Conservation (phyloP, 2,113 vertebrate species). For the Daphoenositta chrysoptera region DNA sequence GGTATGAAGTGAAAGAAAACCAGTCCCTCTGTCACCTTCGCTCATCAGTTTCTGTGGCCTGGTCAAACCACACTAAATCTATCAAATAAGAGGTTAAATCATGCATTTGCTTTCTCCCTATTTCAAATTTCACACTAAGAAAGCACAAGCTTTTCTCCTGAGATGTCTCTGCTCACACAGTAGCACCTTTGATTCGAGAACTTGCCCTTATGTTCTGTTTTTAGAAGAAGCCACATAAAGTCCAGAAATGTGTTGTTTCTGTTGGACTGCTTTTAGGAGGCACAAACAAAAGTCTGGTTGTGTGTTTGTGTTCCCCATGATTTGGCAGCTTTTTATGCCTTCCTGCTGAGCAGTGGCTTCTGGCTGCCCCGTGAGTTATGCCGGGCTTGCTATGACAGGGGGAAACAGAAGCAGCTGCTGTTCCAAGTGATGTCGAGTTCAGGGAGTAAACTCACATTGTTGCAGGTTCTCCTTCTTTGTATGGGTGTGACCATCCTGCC, state of each 20-base stretch:
- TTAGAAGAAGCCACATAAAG: conserved; percentile 15
- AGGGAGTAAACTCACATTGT: background rate
- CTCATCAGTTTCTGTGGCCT: background rate
- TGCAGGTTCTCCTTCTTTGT: background rate
- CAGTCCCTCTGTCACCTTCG: background rate
- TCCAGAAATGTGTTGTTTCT: conserved; percentile 31
- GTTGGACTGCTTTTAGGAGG: conserved; percentile 27
- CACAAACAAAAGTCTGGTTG: conserved; percentile 13
- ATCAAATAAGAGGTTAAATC: background rate
- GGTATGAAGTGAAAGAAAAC: background rate
- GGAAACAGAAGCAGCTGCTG: background rate
- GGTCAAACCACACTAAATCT: background rate
- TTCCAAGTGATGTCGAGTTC: background rate
- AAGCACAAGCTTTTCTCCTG: background rate
- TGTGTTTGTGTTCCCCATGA: conserved; percentile 2
- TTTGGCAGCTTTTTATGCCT: conserved; percentile 3
- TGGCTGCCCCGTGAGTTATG: background rate
- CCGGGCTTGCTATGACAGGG: background rate
- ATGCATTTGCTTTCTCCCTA: background rate
- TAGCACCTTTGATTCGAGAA: conserved; percentile 35
- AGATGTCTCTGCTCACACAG: conserved; percentile 7
- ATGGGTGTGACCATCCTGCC: background rate
- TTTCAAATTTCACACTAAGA: background rate
- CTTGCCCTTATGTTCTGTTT: conserved; percentile 10
- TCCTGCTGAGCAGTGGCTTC: background rate